Base-by-base conservation (phyloP, 2,888 invertebrate genomes). In the Copidosoma aretas region DNA sequence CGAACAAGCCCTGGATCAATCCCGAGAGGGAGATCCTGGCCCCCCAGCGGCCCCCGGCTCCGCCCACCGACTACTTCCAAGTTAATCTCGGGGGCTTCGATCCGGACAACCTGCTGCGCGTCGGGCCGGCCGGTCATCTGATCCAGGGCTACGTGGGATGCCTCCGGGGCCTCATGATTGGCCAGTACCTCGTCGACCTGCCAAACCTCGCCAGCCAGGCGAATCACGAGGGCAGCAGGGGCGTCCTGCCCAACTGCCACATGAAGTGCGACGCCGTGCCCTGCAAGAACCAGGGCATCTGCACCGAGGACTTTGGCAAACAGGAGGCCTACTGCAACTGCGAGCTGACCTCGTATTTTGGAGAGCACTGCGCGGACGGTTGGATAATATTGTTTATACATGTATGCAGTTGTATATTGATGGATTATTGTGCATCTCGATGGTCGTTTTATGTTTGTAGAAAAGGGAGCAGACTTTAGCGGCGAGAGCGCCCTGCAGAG, bases 191-290 rank as follows among this genome's bases (percentile, higher is more conserved):
- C 21, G 90, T 94, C n/a, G 92, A 93, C 84, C 84, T 94, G 70
- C 89, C 92, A 56, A 88, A 88, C 67, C 89, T 92, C 79, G 90
- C 91, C 25, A 88, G 88, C 78, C 87, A 89, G 76, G 89, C 88
- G 76, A 89, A 88, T 78, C 90, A 90, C 78, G 89, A 89, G 85
- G 91, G 91, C 87, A 87, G 86, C 72, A 87, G 87, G 76, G 93
- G 93, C 0, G 91, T 94, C 0, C 84, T 93, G 63, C 89, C 92
- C 2, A 91, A 93, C 78, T 96, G 95, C 81, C 91, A 91, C 76
- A 95, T 95, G 91, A 92, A 93, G 81, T 96, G 95, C 78, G 95
- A 95, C 78, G 89, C 90, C 0, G 89, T 91, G 62, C 95, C 95
- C 0, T 96, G 95, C 79, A 93, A 93, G 78, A 93, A 95, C 79